phyloP scores from a whole-genome alignment of 35 echinoderm and acorn worm genomes.

The Stichopus chloronotus region DNA sequence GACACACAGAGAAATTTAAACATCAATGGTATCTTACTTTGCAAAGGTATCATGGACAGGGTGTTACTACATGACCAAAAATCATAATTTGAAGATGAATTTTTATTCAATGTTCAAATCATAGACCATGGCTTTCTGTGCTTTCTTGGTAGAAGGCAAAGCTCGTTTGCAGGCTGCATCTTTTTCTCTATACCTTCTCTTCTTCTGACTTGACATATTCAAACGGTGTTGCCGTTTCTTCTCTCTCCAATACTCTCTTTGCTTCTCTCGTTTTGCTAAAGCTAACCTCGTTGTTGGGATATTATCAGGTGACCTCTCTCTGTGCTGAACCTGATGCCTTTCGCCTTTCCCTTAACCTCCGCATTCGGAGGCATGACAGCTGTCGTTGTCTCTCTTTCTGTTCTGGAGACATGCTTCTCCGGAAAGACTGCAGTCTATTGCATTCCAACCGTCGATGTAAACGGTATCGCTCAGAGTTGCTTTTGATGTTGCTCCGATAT shows the following conservation, averaged over 20 bases:
- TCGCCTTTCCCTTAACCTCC: neutral
- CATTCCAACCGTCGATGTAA: neutral
- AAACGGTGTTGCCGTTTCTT: neutral
- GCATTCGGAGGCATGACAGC: neutral
- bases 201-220: neutral
- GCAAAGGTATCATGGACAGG: too few relatives aligned
- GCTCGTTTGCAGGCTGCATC: neutral
- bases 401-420: neutral
- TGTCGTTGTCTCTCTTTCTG: neutral
- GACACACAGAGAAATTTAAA: too few relatives aligned
- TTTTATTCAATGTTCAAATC: too few relatives aligned
- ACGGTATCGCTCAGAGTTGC: neutral
- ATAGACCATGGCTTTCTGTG: neutral
- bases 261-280: neutral
- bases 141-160: neutral
- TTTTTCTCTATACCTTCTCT: conserved; percentile 10
- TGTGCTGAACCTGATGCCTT: neutral
- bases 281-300: neutral
- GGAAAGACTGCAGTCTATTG: too few relatives aligned
- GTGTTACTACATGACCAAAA: too few relatives aligned
- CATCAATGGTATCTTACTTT: too few relatives aligned
- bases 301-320: neutral
- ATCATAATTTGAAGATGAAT: too few relatives aligned
- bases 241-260: conserved; percentile 12
- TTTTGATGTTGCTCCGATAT: neutral